Conservation (phyloP, 2,888 invertebrate species). For the Cosmorhoe ocellata region DNA sequence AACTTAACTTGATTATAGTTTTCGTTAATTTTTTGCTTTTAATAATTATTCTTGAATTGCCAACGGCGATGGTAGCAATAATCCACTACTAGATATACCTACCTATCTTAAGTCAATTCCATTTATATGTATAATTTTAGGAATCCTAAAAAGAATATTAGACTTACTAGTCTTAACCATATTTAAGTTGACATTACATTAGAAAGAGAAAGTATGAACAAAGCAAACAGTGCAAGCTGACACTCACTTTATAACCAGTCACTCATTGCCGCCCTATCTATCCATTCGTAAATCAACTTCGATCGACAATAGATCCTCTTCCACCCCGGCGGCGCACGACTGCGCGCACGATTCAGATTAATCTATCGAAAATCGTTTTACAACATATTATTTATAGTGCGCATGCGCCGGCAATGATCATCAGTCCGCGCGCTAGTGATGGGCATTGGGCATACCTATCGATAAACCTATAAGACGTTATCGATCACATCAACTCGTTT, state of each 20-base stretch:
- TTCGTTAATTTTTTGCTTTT: too few relatives aligned
- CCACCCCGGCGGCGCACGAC: constrained; percentile 75
- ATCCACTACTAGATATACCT: too few relatives aligned
- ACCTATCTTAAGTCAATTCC: too few relatives aligned
- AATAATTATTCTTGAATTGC: too few relatives aligned
- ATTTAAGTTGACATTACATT: too few relatives aligned
- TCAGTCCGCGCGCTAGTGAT: constrained; percentile 78
- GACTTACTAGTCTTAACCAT: too few relatives aligned
- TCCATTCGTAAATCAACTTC: constrained; percentile 56
- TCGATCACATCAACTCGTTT: constrained; percentile 33
- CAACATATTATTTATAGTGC: constrained; percentile 83
- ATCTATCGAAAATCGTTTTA: constrained; percentile 83
- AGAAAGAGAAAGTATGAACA: too few relatives aligned
- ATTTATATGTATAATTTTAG: too few relatives aligned
- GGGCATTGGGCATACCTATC: constrained; percentile 54
- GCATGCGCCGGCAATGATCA: constrained; percentile 79
- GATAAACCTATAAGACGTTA: constrained; percentile 26
- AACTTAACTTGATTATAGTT: too few relatives aligned
- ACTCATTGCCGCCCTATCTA: constrained; percentile 46
- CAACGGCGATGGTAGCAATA: too few relatives aligned
- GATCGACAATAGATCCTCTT: constrained; percentile 78
- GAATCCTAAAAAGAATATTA: too few relatives aligned
- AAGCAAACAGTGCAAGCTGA: constrained; percentile 13
- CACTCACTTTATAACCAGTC: constrained; percentile 25
- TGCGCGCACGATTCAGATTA: constrained; percentile 81